A percentile compares a stretch with the other conserved stretches of the same genome.
phyloP scores from a whole-genome alignment of 1,140 invertebrate species.

The Hormaphis cornu region DNA sequence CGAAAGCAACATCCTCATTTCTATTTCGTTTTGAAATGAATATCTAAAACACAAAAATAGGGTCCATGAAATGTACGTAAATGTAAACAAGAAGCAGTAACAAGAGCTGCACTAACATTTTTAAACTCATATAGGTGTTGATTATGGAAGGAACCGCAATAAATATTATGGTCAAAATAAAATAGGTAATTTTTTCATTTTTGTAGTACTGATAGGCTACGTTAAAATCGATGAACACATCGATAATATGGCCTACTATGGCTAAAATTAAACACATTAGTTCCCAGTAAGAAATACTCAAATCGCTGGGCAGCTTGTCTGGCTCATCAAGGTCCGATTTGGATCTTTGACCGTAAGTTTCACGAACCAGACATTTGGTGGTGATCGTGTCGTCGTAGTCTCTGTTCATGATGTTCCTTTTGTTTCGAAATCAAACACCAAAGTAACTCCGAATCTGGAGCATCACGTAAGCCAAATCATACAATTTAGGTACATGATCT shows the following conservation, averaged over 20 bases:
- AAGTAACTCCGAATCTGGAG: no score
- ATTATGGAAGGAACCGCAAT: conserved; percentile 54
- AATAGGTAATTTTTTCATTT: conserved; percentile 46
- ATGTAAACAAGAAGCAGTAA: neutral
- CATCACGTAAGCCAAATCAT: no score
- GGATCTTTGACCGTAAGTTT: neutral
- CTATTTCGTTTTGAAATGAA: conserved; percentile 28
- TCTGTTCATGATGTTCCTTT: neutral
- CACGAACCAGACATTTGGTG: neutral
- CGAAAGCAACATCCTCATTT: neutral
- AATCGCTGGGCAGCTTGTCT: conserved; percentile 41
- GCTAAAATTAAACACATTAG: conserved; percentile 46
- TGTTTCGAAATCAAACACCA: no score
- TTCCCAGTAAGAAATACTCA: conserved; percentile 43
- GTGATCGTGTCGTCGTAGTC: neutral
- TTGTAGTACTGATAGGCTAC: conserved; percentile 49
- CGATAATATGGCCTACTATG: conserved; percentile 53
- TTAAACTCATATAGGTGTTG: conserved; percentile 53
- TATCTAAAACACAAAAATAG: neutral
- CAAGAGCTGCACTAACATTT: conserved; percentile 53
- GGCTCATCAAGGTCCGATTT: conserved; percentile 36
- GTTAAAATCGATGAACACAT: conserved; percentile 55
- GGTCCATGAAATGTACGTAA: no score
- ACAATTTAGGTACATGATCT: no score
- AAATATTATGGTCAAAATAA: conserved; percentile 52